Evolutionary conservation across 2,797 vertebrate species (phyloP).

Genomic region (Sparus aurata): DNA sequence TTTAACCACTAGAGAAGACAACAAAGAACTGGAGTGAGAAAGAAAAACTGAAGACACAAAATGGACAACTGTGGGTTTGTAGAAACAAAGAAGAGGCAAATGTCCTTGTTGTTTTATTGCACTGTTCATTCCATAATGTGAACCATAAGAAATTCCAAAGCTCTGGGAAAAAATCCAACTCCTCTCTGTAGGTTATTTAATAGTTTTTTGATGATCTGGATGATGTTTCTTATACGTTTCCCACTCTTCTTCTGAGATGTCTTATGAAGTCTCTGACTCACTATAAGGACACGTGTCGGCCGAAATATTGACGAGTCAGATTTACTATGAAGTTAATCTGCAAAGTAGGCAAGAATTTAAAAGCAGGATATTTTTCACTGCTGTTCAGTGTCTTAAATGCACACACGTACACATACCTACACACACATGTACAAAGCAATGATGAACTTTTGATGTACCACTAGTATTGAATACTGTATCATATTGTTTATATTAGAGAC

Average conservation of each 20-base stretch:
- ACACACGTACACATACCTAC: slow-evolving; percentile 32
- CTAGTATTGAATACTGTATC: slow-evolving; percentile 79
- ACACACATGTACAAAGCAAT: slow-evolving; percentile 54
- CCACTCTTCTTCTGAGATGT: slow-evolving; percentile 57
- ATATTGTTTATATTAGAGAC: slow-evolving; percentile 70
- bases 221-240: slow-evolving; percentile 58
- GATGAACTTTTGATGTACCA: slow-evolving; percentile 69
- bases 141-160: slow-evolving; percentile 85
- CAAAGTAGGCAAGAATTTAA: slow-evolving; percentile 63
- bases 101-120: slow-evolving; percentile 81
- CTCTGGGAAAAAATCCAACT: slow-evolving; percentile 72
- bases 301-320: slow-evolving; percentile 64
- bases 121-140: slow-evolving; percentile 91
- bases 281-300: slow-evolving; percentile 40
- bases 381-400: slow-evolving; percentile 73
- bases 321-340: slow-evolving; percentile 58
- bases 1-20: slow-evolving; percentile 80
- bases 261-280: slow-evolving; percentile 57
- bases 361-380: slow-evolving; percentile 59
- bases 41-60: slow-evolving; percentile 70
- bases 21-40: slow-evolving; percentile 49
- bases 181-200: slow-evolving; percentile 78
- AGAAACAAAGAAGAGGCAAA: slow-evolving; percentile 68
- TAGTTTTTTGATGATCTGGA: slow-evolving; percentile 68
- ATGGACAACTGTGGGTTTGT: slow-evolving; percentile 76